These are phyloP conservation scores for Euura lappo DNA, from an alignment of 1,140 invertebrate species.

Conservation along the genomic window DNA sequence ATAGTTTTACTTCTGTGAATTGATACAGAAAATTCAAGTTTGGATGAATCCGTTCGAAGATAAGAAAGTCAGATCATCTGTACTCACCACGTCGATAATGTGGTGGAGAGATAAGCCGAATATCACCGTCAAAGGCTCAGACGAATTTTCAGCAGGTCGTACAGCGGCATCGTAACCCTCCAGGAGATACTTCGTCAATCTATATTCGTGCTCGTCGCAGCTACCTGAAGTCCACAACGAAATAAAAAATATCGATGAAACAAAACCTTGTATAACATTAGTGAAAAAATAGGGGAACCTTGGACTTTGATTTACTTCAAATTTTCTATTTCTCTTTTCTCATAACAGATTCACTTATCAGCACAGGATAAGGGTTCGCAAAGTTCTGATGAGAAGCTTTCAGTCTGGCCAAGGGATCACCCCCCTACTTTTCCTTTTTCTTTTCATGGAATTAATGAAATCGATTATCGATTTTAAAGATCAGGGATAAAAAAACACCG, in stretches of 20 bases:
- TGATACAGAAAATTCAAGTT: no score
- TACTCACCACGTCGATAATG: constrained; percentile 81
- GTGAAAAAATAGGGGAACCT: no score
- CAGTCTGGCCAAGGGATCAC: background rate
- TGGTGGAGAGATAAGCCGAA: constrained; percentile 84
- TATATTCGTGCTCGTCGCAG: constrained; percentile 73
- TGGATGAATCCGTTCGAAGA: no score
- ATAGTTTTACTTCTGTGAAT: no score
- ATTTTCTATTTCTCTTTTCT: background rate
- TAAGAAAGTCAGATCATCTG: background rate
- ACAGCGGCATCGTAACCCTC: constrained; percentile 77
- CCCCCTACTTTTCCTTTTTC: no score
- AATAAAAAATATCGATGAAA: constrained; percentile 24
- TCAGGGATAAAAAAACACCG: no score
- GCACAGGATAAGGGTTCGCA: background rate
- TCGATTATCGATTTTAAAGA: no score
- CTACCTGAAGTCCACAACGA: constrained; percentile 45
- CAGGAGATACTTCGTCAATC: constrained; percentile 75
- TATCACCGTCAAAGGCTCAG: constrained; percentile 73
- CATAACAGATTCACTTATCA: background rate
- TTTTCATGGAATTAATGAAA: no score
- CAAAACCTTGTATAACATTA: no score
- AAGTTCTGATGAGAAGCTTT: background rate
- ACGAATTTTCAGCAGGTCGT: constrained; percentile 76
- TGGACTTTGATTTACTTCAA: no score